Conservation (phyloP, 2,888 invertebrate species). For the Acrocyrtus sp. region DNA sequence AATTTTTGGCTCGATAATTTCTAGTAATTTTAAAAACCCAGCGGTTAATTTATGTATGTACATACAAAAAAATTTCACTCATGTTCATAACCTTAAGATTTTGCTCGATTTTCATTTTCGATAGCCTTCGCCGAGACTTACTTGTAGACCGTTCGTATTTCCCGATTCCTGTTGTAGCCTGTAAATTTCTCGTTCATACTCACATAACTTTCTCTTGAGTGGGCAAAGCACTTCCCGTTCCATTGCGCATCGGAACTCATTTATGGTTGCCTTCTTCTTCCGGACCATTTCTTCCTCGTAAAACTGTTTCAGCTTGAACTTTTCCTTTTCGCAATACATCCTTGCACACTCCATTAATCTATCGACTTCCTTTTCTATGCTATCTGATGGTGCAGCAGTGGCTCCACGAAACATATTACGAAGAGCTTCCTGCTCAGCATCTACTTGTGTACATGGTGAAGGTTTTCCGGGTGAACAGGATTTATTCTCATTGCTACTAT, state of each 20-base stretch:
- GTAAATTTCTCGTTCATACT: conserved; percentile 17
- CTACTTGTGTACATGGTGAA: too few relatives aligned
- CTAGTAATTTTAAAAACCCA: too few relatives aligned
- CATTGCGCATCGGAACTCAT: conserved; percentile 37
- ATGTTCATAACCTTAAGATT: too few relatives aligned
- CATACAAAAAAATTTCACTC: too few relatives aligned
- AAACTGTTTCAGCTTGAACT: conserved; percentile 37
- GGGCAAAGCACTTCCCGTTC: conserved; percentile 21
- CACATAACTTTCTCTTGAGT: conserved; percentile 17
- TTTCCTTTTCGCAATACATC: conserved; percentile 25
- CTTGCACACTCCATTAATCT: conserved; percentile 15
- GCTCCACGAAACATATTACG: background rate
- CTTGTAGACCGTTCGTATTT: too few relatives aligned
- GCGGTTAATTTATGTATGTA: too few relatives aligned
- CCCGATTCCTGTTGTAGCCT: background rate
- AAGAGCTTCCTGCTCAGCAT: background rate
- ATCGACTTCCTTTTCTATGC: conserved; percentile 24
- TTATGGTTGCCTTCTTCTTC: conserved; percentile 11
- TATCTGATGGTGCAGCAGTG: background rate
- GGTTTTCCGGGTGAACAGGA: too few relatives aligned
- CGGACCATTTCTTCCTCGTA: conserved; percentile 31
- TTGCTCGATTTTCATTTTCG: too few relatives aligned
- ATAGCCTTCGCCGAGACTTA: too few relatives aligned
- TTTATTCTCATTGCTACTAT: background rate
- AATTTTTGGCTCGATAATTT: too few relatives aligned